Base-by-base conservation (phyloP, 2,888 invertebrate genomes). In the Portevinia maculata region DNA sequence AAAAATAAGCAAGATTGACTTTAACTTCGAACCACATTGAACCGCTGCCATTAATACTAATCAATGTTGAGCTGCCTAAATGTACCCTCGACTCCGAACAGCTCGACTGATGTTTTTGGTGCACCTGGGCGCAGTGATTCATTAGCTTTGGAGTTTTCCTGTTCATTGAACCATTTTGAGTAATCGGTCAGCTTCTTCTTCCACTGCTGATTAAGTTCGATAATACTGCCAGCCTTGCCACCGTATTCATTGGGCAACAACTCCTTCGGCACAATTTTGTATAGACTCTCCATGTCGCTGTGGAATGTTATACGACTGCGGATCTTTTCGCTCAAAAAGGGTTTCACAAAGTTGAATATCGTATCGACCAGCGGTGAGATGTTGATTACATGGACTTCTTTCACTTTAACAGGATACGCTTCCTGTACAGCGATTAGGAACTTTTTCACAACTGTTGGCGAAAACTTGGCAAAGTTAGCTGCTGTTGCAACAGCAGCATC, bases 41-140 rank as follows among this genome's bases (percentile, higher is more conserved):
- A 11, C 19, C 44, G 17, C n/a, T 21, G 55, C 34, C 76, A 48
- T 5, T 1, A 13, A 39, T 13, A 13, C 86, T 92, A 96, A 92
- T 96, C 96, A 87, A 97, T 96, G 86, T 94, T 93, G 73, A 97
- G 91, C 90, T 97, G 95, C 87, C 96, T 94, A 92, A 97, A 97
- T 53, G 96, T 96, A 41, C 97, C 97, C 87, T 97, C 97, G 87
- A 97, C 93, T n/a, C 97, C 97, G 87, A 97, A 97, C 3, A 97
- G 92, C 87, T 97, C 96, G 85, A 96, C 96, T 85, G 95, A 94
- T 86, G 96, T 96, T 88, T 95, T 96, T 81, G 96, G 96, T 88
- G 95, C 95, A 44, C 96, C 97, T 0, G 96, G 96, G 88, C 97
- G 93, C 78, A 95, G 93, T 0, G 94, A 91, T 89, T 97, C 97